Evolutionary conservation across 2,113 vertebrate genomes (phyloP).

Genomic region (Myotis brandtii): DNA sequence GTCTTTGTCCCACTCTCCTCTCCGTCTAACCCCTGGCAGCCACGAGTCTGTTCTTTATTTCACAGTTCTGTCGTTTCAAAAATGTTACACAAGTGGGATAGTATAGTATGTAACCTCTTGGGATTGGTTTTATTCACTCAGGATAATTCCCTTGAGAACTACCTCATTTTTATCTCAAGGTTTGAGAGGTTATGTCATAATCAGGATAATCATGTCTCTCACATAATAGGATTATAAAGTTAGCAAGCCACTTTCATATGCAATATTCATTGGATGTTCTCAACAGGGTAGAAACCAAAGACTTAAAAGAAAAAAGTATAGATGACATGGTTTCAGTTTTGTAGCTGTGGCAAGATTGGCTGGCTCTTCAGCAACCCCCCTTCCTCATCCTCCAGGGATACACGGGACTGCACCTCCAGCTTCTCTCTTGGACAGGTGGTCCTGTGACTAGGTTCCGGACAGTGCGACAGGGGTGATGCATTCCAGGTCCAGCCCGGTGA

Average conservation of each 20-base stretch:
- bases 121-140: not conserved
- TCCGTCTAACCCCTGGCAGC: not conserved
- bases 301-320: not conserved
- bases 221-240: not conserved
- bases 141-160: not conserved
- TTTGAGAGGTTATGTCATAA: not conserved
- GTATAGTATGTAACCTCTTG: not conserved
- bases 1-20: not conserved
- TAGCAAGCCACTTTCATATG: not conserved
- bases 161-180: not conserved
- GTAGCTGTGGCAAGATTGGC: not conserved
- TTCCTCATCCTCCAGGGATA: not conserved
- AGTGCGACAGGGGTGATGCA: not conserved
- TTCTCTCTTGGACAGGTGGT: not conserved
- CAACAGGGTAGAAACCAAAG: not conserved
- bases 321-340: not conserved
- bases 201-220: not conserved
- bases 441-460: not conserved
- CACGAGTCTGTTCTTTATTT: not conserved
- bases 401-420: no score
- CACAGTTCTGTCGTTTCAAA: not conserved
- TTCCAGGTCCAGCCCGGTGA: not conserved
- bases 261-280: not conserved
- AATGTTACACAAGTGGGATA: not conserved
- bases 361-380: not conserved